These are phyloP conservation scores for Ochlodes sylvanus DNA, from an alignment of 2,888 invertebrate species.

Conservation along the genomic window DNA sequence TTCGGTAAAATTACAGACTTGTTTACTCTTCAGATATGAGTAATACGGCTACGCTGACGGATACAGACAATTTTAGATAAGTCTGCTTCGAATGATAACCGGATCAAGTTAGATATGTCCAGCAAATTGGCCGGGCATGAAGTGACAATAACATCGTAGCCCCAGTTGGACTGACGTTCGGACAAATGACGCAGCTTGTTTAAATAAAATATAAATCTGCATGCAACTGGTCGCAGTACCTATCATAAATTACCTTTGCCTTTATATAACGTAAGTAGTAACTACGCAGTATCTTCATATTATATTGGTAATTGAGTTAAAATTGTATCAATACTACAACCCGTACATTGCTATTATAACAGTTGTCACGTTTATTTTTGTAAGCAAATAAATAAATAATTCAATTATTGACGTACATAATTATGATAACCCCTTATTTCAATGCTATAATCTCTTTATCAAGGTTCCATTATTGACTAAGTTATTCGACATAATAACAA, in stretches of 20 bases:
- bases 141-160: conserved; percentile 50
- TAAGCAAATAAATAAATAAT: too few species aligned
- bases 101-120: conserved; percentile 57
- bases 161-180: conserved; percentile 23
- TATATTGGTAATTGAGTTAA: too few species aligned
- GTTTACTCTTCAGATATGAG: neutral
- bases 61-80: conserved; percentile 37
- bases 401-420: too few species aligned
- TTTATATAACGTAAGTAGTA: neutral
- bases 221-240: neutral
- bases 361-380: too few species aligned
- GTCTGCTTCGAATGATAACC: conserved; percentile 49
- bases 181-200: neutral
- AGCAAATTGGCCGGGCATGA: conserved; percentile 62
- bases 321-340: too few species aligned
- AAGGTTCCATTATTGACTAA: too few species aligned
- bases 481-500: too few species aligned
- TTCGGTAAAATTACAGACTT: conserved; percentile 5
- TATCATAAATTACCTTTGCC: neutral
- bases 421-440: too few species aligned
- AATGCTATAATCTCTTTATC: too few species aligned
- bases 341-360: too few species aligned
- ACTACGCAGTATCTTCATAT: neutral
- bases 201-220: neutral
- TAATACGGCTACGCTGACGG: conserved; percentile 15